Evolutionary conservation across 2,797 vertebrate species (phyloP), one percentile per base, ranked within the genome.

Genomic region (Oreortyx pictus): DNA sequence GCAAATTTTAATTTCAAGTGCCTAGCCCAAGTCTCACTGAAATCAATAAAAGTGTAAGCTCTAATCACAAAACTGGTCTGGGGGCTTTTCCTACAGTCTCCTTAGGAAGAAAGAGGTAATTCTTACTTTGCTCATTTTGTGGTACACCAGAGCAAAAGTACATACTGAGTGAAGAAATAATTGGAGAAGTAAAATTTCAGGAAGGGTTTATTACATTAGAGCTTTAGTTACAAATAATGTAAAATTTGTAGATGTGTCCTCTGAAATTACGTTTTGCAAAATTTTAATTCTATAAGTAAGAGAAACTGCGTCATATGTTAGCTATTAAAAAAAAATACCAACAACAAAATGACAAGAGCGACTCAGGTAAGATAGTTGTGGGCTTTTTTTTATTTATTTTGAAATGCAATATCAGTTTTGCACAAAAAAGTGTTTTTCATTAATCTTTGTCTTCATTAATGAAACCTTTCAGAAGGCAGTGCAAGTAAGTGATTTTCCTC

Each of bases 341-440:
- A 18, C 61, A 41, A 41, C 15, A 10, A 11, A 33, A 29, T 27
- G 7, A 41, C 27, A 27, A 41, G 25, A 39, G 18, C 4, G 8
- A 41, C 11, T 85, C 31, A 37, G n/a, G 52, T 73, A 68, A 57
- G 27, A 67, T 59, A 86, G 17, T 61, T 39, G n/a, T 39, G 18
- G 20, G 8, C 3, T 12, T 56, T n/a, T 12, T 33, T 81, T 94
- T 86, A 72, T 89, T 49, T 39, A 71, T 12, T 76, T 84, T 68
- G 50, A 84, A 93, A 87, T 81, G 19, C 52, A 90, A n/a, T 74
- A 67, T 87, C 73, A 76, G 79, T 93, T 35, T 93, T 94, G 47
- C 62, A 41, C 50, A 72, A 87, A 92, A 75, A 75, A 79, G 1
- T 31, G 5, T 41, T 9, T 33, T 96, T 50, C 65, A 82, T 77